A percentile compares a stretch with the other conserved stretches of the same genome.
Evolutionary conservation across 2,113 vertebrate genomes (phyloP).

Genomic region (Grantiella picta): DNA sequence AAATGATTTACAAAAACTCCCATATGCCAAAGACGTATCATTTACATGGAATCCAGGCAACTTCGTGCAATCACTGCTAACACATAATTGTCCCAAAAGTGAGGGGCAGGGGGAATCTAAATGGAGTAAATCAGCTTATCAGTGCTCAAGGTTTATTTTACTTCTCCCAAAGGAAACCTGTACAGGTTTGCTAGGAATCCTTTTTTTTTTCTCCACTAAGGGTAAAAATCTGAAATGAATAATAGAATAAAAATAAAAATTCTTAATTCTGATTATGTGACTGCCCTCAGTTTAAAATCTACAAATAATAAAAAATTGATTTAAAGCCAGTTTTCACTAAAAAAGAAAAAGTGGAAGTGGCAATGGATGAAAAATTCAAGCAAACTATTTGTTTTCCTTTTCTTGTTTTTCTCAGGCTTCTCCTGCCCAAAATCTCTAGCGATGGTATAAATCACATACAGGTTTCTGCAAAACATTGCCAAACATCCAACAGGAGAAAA

Average conservation of each 20-base stretch:
- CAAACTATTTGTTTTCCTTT: background rate
- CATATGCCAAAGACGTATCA: background rate
- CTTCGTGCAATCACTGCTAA: background rate
- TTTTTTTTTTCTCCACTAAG: background rate
- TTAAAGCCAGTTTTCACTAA: background rate
- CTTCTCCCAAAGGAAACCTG: background rate
- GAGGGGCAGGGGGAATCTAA: background rate
- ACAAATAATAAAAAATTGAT: background rate
- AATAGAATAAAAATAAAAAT: background rate
- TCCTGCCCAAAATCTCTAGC: background rate
- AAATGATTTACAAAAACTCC: slow-evolving; percentile 13
- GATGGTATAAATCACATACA: background rate
- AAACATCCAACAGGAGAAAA: background rate
- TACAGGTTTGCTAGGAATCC: background rate
- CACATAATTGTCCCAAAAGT: background rate
- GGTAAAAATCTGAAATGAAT: background rate
- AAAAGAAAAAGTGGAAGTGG: background rate
- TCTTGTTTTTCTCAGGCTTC: background rate
- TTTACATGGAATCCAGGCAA: slow-evolving; percentile 18
- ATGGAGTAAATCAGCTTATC: background rate
- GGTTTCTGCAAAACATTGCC: background rate
- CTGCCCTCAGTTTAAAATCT: background rate
- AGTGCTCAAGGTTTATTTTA: background rate
- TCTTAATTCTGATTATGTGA: background rate
- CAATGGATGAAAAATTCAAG: background rate